Evolutionary conservation across 2,888 invertebrate genomes (phyloP).

Genomic region (Lithodes maja): DNA sequence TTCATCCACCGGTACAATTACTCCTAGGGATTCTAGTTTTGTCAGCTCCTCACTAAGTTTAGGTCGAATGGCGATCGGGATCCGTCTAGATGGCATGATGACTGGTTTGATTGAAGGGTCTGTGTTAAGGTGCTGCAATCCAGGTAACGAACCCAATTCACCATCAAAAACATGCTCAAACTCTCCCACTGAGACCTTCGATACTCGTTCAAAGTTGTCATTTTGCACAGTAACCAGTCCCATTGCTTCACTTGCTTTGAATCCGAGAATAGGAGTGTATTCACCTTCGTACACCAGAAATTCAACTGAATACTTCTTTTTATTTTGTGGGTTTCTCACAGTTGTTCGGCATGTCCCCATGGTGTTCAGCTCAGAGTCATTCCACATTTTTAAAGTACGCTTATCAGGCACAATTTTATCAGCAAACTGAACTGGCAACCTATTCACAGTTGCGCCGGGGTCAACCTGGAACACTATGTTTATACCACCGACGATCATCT

Average conservation of each 20-base stretch:
- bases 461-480: constrained; percentile 13
- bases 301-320: constrained; percentile 16
- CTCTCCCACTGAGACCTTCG: neutral
- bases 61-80: neutral
- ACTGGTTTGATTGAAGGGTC: constrained; percentile 4
- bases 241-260: constrained; percentile 20
- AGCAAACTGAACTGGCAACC: constrained; percentile 15
- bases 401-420: neutral
- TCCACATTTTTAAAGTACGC: constrained; percentile 17
- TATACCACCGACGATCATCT: neutral
- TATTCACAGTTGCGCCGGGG: neutral
- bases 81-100: constrained; percentile 5
- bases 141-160: constrained; percentile 7
- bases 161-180: constrained; percentile 2
- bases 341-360: neutral
- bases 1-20: neutral
- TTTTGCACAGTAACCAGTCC: neutral
- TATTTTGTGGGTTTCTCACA: neutral
- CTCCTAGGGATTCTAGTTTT: neutral
- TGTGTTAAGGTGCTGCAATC: constrained; percentile 14
- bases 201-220: constrained; percentile 7
- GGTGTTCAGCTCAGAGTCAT: constrained; percentile 8
- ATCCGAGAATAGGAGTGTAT: neutral
- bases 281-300: constrained; percentile 10
- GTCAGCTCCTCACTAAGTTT: constrained; percentile 4